Evolutionary conservation across 2,113 vertebrate species (phyloP), one percentile per base, ranked within the genome.

Genomic region (Tretioscincus oriximinensis): DNA sequence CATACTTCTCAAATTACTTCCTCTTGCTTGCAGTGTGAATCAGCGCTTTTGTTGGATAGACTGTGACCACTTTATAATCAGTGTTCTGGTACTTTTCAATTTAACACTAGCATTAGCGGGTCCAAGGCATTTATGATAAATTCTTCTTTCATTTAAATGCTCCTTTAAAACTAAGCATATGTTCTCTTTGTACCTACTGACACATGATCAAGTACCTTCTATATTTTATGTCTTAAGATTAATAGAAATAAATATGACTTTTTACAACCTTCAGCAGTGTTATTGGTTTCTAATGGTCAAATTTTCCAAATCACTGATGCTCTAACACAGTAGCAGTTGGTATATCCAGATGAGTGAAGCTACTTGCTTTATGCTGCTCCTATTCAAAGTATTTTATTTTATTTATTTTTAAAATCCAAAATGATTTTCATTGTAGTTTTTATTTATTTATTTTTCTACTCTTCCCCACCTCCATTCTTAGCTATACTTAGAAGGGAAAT

Each of bases 281-380:
- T 26, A 72, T 80, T 77, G 66, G 16, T 51, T 78, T 84, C 51
- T 84, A 75, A 65, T 60, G 14, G 12, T 28, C 78, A 70, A 73
- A 80, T 80, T 87, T 82, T 76, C 77, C 70, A n/a, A 80, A 61
- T 9, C n/a, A 85, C 41, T 69, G 24, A 22, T 76, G 72, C 26
- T 1, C 0, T 77, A 82, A 81, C 82, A 76, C 73, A 35, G 60
- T 31, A 49, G 20, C 1, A 41, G 64, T 58, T 77, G 67, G 49
- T 10, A 10, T 63, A 67, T 63, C 41, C 64, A 84, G 24, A 31
- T 85, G 69, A 82, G 31, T 79, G 41, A 66, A 75, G 58, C 54
- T 51, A 7, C 4, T 31, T 84, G 67, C 69, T 79, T 74, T 79
- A 84, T 80, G 41, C 24, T 31, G 73, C 51, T 29, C 75, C 61